Evolutionary conservation across 2,113 vertebrate species (phyloP), one percentile per base, ranked within the genome.

Genomic region (Pan troglodytes): DNA sequence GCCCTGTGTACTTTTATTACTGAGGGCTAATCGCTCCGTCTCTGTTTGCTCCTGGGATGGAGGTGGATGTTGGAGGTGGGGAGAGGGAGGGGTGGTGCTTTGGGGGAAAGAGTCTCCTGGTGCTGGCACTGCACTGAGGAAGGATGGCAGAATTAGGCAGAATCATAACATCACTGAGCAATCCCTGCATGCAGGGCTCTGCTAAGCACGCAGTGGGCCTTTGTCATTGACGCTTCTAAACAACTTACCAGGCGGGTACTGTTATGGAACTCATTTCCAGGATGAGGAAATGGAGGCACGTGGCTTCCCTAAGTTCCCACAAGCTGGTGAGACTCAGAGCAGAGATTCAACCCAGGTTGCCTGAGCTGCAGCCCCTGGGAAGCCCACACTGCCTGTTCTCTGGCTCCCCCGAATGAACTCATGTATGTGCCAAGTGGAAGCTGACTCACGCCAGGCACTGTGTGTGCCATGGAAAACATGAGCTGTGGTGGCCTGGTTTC

Each of bases 141-240:
- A 20, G 64, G 17, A 1, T 0, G 3, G 11, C 3, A 27, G 13
- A 13, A 22, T 14, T 16, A 16, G 20, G 45, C 5, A 0, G 35
- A 13, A 23, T 16, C 22, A 0, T 0, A 4, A 1, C 0, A 0
- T 22, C 10, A 0, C 2, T 0, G 59, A 23, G 16, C 0, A 0
- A 5, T 27, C 57, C 27, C 32, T 14, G 32, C 1, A 0, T 14
- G 0, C 52, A n/a, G 0, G 1, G 59, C 48, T n/a, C 43, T 9
- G 59, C 25, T 3, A 12, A 52, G 55, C 32, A 2, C 6, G 9
- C 35, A 16, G 1, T n/a, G 0, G 0, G 32, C 27, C 3, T 35
- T 8, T 50, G 75, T n/a, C 80, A 27, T 4, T 16, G 48, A 35
- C 1, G n/a, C 6, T 83, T 89, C 40, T 22, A 16, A 45, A 43